Evolutionary conservation across 2,888 invertebrate genomes (phyloP), one percentile per base, ranked within the genome.

Genomic region (Frankliniella fusca): DNA sequence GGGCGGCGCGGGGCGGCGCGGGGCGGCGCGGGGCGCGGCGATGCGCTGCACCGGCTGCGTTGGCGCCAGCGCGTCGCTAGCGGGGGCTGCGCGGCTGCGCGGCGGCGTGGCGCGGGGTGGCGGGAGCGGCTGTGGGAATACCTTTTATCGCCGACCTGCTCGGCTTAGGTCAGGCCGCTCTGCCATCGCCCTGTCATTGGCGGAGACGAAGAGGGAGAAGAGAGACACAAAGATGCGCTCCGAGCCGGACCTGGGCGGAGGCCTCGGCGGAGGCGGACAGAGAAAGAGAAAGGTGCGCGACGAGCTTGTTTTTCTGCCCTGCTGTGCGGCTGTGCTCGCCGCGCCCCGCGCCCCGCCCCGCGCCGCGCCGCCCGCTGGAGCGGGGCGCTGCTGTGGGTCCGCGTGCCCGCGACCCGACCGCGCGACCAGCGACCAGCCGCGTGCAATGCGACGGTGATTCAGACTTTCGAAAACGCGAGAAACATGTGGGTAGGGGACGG

Each of bases 21-120:
- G 70, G n/a, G 9, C 8, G 65, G 65, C 65, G 70, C 54, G 61
- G 61, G 7, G 61, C 61, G 61, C 20, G 7, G 70, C n/a, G 5
- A 23, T 9, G 23, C 27, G 70, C 11, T 23, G 70, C 23, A 76
- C 23, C 23, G 70, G 70, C 70, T 23, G 70, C 70, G 70, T 12
- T 76, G 70, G 70, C 70, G 70, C 70, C 70, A 76, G 70, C 70
- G 70, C 70, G 70, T 76, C 70, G 70, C 70, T 23, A 23, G 70
- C 23, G 23, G n/a, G 15, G 20, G 15, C 61, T 18, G 54, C 20
- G 61, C 61, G n/a, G 20, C 15, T 11, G 5, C 7, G 15, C 61
- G n/a, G 61, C 61, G n/a, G 20, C 15, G 61, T n/a, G n/a, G 15
- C 61, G n/a, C 61, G 20, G 18, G 18, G n/a, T n/a, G 61, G 61